Conservation (phyloP, 1,140 invertebrate genomes). For the Popillia japonica region DNA sequence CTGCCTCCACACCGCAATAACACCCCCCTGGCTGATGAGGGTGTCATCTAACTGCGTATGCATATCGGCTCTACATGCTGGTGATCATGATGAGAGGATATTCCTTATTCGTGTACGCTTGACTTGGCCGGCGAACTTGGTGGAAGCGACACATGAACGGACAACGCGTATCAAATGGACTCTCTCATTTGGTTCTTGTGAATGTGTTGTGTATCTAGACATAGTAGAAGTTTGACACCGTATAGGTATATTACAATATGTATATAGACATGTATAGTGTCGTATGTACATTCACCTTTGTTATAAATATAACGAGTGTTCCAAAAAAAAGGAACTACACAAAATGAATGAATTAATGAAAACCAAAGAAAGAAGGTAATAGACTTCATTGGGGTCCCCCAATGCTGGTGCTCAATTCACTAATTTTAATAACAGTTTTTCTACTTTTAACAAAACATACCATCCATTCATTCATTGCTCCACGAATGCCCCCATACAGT, state of each 20-base stretch:
- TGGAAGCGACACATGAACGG: slow-evolving; percentile 13
- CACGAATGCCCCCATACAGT: no score
- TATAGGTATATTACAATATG: background rate
- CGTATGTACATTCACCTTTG: background rate
- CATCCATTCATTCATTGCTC: no score
- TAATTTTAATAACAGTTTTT: no score
- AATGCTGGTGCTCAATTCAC: no score
- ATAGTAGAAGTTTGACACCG: background rate
- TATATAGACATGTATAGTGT: no score
- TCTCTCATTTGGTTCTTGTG: background rate
- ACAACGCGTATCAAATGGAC: slow-evolving; percentile 9
- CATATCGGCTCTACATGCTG: background rate
- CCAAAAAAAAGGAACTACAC: no score
- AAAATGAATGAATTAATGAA: no score
- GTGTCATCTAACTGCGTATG: background rate
- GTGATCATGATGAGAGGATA: slow-evolving; percentile 8
- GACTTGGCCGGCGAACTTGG: background rate
- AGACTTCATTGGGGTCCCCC: no score
- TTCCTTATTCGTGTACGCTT: background rate
- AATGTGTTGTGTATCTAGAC: background rate
- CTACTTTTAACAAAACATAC: no score
- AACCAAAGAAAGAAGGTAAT: no score
- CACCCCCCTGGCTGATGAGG: background rate
- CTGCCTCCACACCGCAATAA: slow-evolving; percentile 3
- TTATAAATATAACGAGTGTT: background rate